Percentiles rank a stretch among this genome's conserved stretches.
Evolutionary conservation across 2,797 vertebrate genomes (phyloP).

Genomic region (Chelmon rostratus): DNA sequence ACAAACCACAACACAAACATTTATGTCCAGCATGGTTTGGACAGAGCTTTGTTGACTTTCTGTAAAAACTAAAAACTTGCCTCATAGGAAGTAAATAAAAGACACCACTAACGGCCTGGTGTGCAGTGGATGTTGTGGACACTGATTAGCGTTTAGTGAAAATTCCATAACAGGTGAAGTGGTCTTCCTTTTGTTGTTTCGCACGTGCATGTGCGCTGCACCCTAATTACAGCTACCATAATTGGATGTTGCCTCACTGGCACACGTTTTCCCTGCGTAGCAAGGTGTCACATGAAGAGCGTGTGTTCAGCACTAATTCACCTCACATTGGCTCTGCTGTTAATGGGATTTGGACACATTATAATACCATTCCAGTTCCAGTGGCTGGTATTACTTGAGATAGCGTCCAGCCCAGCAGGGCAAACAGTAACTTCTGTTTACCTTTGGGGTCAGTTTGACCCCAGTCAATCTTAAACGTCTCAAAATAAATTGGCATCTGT

Average conservation of each 20-base stretch:
- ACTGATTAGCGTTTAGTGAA: background rate
- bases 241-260: conserved; percentile 37
- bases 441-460: too few relatives aligned
- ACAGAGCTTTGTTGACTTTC: background rate
- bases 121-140: background rate
- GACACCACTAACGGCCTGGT: background rate
- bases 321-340: background rate
- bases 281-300: conserved; percentile 7
- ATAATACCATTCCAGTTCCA: background rate
- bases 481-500: too few relatives aligned
- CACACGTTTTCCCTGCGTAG: conserved; percentile 16
- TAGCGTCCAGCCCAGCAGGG: background rate
- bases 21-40: background rate
- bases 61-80: background rate
- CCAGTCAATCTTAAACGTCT: too few relatives aligned
- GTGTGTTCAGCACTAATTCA: background rate
- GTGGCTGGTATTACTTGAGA: background rate
- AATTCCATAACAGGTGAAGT: background rate
- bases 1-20: too few relatives aligned
- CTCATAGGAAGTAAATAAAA: background rate
- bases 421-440: background rate
- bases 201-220: background rate
- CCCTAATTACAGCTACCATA: conserved; percentile 25
- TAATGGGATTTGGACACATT: background rate
- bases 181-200: background rate